phyloP scores from a whole-genome alignment of 2,113 vertebrate genomes.

The Taurulus bubalis region DNA sequence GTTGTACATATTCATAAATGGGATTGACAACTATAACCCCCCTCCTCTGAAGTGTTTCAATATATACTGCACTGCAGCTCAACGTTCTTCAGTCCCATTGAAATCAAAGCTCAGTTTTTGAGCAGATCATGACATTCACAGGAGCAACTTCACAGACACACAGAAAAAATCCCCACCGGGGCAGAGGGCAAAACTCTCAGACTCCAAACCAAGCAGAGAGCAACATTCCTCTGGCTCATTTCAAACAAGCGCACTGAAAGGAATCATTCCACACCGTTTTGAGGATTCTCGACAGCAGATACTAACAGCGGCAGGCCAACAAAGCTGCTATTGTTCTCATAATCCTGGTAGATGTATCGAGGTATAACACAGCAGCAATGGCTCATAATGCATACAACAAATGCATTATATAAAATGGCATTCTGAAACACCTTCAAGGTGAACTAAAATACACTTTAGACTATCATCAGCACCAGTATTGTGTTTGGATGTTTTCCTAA shows the following conservation, averaged over 20 bases:
- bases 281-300: constrained; percentile 74
- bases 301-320: constrained; percentile 50
- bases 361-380: not conserved
- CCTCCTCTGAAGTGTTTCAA: constrained; percentile 9
- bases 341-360: not conserved
- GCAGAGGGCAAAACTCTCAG: constrained; percentile 60
- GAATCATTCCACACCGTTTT: constrained; percentile 75
- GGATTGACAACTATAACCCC: constrained; percentile 12
- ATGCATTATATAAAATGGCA: not conserved
- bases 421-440: not conserved
- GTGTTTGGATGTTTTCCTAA: constrained; percentile 57
- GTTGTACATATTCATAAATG: constrained; percentile 30
- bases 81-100: not conserved
- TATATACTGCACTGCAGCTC: constrained; percentile 19
- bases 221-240: constrained; percentile 74
- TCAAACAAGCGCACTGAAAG: constrained; percentile 74
- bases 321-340: constrained; percentile 65
- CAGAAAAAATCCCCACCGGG: constrained; percentile 41
- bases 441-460: not conserved
- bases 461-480: constrained; percentile 15
- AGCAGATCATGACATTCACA: not conserved
- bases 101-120: not conserved
- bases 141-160: constrained; percentile 38
- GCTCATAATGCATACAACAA: not conserved
- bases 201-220: constrained; percentile 42